Conservation (phyloP, 2,113 vertebrate genomes). For the Serilophus lunatus region DNA sequence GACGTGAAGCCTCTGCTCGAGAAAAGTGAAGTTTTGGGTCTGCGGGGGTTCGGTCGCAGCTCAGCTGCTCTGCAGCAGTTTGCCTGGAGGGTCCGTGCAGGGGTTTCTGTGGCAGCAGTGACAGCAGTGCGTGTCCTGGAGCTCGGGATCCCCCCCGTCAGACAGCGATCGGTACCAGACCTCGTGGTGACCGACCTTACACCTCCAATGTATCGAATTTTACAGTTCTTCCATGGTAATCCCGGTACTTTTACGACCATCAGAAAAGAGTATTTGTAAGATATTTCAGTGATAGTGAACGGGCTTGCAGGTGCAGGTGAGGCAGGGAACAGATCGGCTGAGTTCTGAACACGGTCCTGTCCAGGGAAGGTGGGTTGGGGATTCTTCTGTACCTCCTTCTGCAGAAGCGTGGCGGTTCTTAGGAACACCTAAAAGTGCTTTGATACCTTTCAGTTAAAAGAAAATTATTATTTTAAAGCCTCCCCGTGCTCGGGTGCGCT, state of each 20-base stretch:
- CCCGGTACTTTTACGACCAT: background rate
- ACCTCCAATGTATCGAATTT: background rate
- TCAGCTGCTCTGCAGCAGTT: background rate
- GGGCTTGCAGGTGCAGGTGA: background rate
- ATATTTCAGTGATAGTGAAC: background rate
- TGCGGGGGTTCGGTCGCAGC: fast-evolving
- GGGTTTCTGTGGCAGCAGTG: background rate
- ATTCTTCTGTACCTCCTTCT: background rate
- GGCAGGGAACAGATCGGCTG: fast-evolving
- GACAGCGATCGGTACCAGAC: background rate
- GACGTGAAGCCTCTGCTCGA: background rate
- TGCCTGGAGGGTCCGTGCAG: too few species aligned
- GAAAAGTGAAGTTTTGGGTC: background rate
- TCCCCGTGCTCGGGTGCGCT: too few species aligned
- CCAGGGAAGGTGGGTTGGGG: fast-evolving
- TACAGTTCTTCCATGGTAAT: background rate
- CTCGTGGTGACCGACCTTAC: background rate
- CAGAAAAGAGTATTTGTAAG: background rate
- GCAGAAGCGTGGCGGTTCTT: background rate
- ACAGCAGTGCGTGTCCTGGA: background rate
- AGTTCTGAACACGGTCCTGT: fast-evolving
- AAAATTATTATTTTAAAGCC: too few species aligned
- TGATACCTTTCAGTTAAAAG: background rate
- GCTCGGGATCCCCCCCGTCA: background rate
- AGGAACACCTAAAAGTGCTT: background rate